These are phyloP conservation scores for Xestia xanthographa DNA, from an alignment of 2,888 invertebrate genomes.

Conservation along the genomic window DNA sequence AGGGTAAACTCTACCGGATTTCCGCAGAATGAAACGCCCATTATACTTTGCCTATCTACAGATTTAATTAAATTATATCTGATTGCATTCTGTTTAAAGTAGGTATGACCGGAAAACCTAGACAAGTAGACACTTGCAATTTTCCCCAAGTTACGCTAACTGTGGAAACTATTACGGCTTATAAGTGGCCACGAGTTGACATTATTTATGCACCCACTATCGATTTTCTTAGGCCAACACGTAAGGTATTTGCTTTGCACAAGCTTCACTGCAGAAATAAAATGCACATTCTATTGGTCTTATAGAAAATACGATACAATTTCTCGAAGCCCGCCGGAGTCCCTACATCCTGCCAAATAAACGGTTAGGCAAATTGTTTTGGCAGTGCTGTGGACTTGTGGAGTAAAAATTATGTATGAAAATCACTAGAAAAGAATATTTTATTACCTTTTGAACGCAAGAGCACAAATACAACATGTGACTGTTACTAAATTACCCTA, in stretches of 20 bases:
- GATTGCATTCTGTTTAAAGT: not conserved
- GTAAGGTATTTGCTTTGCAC: slow-evolving; percentile 3
- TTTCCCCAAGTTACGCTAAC: slow-evolving; percentile 14
- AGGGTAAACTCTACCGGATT: not conserved
- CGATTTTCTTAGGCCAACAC: slow-evolving; percentile 40
- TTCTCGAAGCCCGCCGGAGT: not conserved
- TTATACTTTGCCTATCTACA: not conserved
- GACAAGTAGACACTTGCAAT: too few species aligned
- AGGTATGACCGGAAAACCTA: slow-evolving; percentile 9
- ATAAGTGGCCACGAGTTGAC: slow-evolving; percentile 31
- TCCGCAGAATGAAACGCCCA: not conserved
- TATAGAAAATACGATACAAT: slow-evolving; percentile 2
- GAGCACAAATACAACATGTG: too few species aligned
- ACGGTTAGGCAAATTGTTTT: not conserved
- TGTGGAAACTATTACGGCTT: slow-evolving; percentile 16
- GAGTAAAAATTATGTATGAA: not conserved
- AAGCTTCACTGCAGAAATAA: slow-evolving; percentile 11
- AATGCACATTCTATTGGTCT: not conserved
- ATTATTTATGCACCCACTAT: slow-evolving; percentile 49
- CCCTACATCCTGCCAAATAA: not conserved
- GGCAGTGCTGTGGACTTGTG: not conserved
- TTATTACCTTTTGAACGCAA: too few species aligned
- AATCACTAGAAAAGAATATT: not conserved
- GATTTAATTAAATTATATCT: not conserved
- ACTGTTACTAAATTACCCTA: too few species aligned